Evolutionary conservation across 64 coral and sea anemone species (phyloP).

Genomic region (Astreopora myriophthalma): DNA sequence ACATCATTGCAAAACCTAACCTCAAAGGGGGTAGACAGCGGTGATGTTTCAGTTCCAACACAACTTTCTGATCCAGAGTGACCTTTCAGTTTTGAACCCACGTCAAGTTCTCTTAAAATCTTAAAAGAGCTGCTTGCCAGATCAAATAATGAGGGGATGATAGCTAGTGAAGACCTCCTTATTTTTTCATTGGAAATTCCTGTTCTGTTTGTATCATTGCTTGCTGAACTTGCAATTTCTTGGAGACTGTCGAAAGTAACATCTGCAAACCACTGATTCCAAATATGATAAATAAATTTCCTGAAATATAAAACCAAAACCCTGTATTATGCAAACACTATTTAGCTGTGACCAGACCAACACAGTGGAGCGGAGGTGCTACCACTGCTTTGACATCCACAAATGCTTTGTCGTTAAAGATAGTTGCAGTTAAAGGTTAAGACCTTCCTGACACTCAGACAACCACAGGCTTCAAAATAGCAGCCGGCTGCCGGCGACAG

Average conservation of each 20-base stretch:
- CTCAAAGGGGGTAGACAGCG: constrained; percentile 10
- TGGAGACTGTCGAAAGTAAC: not conserved
- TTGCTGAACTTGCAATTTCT: not conserved
- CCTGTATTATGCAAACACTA: no score
- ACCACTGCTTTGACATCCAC: no score
- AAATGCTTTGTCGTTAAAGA: no score
- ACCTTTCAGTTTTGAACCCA: not conserved
- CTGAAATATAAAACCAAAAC: not conserved
- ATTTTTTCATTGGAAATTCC: not conserved
- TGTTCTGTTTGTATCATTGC: not conserved
- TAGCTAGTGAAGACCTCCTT: not conserved
- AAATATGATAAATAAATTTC: constrained; percentile 52
- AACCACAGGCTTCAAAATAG: no score
- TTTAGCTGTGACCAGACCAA: no score
- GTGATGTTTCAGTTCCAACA: not conserved
- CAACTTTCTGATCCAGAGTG: not conserved
- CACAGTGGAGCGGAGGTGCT: no score
- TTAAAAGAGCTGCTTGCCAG: constrained; percentile 7
- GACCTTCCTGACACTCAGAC: no score
- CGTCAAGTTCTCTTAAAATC: not conserved
- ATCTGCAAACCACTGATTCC: constrained; percentile 37
- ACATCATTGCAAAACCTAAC: not conserved
- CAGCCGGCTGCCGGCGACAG: no score
- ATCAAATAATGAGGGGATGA: constrained; percentile 11
- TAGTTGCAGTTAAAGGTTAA: no score